Conservation (phyloP, 1,140 invertebrate genomes). For the Apis mellifera region Amel_HAv3.1 CM009931.2:25281001-25281500, state of each 20-base stretch:
- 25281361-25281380: slow-evolving; percentile 5
- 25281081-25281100: not conserved
- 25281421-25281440: not conserved
- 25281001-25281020: slow-evolving; percentile 5
- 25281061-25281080: not conserved
- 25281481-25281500: not conserved
- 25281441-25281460: not conserved
- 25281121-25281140: slow-evolving; percentile 12
- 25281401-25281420: slow-evolving; percentile 20
- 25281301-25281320: not conserved
- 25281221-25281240: not conserved
- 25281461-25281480: not conserved
- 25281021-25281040: not conserved
- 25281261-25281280: not conserved
- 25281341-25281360: slow-evolving; percentile 2
- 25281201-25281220: slow-evolving; percentile 66
- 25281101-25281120: not conserved
- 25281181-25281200: slow-evolving; percentile 74
- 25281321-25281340: not conserved
- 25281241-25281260: slow-evolving; percentile 9
- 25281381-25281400: not conserved
- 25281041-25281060: slow-evolving; percentile 24
- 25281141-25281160: slow-evolving; percentile 60
- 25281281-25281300: not conserved
- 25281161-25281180: slow-evolving; percentile 57